Evolutionary conservation across 2,888 invertebrate genomes (phyloP).

Genomic region (Sepioteuthis lessoniana): DNA sequence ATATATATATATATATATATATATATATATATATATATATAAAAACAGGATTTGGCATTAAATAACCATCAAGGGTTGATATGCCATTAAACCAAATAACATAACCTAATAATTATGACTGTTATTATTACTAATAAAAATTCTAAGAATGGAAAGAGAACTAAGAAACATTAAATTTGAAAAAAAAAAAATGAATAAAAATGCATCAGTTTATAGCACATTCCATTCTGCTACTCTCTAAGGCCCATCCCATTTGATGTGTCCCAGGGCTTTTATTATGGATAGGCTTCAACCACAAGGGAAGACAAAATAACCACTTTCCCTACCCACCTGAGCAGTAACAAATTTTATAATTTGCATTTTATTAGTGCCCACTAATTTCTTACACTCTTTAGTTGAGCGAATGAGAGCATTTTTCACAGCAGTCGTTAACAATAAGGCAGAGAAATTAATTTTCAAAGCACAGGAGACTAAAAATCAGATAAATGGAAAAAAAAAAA

Average conservation of each 20-base stretch:
- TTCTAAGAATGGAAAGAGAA: not conserved
- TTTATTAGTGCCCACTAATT: slow-evolving; percentile 33
- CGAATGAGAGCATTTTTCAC: not conserved
- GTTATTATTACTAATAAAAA: not conserved
- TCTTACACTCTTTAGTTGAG: not conserved
- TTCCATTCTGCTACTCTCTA: not conserved
- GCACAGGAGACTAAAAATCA: not conserved
- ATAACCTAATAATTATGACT: no score
- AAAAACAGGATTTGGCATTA: no score
- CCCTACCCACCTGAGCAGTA: not conserved
- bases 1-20: no score
- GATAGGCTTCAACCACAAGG: slow-evolving; percentile 15
- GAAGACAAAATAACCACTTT: not conserved
- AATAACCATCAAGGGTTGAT: no score
- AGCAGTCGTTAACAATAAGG: slow-evolving; percentile 33
- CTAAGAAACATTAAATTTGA: not conserved
- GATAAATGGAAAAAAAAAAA: not conserved
- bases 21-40: no score
- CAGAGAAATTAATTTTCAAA: slow-evolving; percentile 11
- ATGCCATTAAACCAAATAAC: no score
- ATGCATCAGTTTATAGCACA: not conserved
- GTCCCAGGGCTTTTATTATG: slow-evolving; percentile 1
- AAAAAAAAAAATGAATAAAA: not conserved
- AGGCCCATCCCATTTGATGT: not conserved
- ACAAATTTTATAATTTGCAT: not conserved